These are phyloP conservation scores for Spilarctia lutea DNA, from an alignment of 2,888 invertebrate species.

Conservation along the genomic window DNA sequence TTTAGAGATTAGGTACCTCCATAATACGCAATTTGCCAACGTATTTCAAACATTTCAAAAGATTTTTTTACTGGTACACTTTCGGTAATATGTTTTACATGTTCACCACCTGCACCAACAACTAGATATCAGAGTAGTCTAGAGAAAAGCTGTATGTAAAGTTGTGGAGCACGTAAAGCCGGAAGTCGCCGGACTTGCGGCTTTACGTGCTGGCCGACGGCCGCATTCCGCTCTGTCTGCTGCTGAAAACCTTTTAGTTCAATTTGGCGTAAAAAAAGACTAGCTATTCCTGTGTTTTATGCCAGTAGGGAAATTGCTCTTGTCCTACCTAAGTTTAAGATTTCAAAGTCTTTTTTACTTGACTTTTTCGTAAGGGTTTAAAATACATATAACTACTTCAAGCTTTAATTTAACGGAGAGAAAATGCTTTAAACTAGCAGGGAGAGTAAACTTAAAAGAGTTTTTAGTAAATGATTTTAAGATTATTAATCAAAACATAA, in stretches of 20 bases:
- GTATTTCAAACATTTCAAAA: too few species aligned
- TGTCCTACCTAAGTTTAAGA: conserved; percentile 52
- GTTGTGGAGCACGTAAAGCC: conserved; percentile 68
- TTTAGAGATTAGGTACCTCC: too few species aligned
- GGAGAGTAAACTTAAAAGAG: background rate
- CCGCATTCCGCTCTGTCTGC: conserved; percentile 77
- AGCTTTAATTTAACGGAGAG: conserved; percentile 22
- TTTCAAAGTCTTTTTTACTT: conserved; percentile 48
- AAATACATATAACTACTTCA: conserved; percentile 34
- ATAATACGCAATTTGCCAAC: too few species aligned
- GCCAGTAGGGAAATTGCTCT: conserved; percentile 69
- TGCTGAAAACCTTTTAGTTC: conserved; percentile 83
- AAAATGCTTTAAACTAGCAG: conserved; percentile 27
- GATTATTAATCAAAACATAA: background rate
- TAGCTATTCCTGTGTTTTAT: conserved; percentile 73
- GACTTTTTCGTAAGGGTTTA: conserved; percentile 33
- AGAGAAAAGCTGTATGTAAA: conserved; percentile 70
- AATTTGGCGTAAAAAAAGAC: conserved; percentile 81
- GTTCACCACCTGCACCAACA: conserved; percentile 43
- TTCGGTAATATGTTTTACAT: background rate
- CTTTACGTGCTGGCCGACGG: too few species aligned
- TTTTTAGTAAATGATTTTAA: background rate
- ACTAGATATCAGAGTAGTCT: conserved; percentile 62
- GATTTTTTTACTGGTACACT: background rate
- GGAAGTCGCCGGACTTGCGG: conserved; percentile 78